Conservation (phyloP, 2,113 vertebrate species). For the Telmatochromis brichardi region DNA sequence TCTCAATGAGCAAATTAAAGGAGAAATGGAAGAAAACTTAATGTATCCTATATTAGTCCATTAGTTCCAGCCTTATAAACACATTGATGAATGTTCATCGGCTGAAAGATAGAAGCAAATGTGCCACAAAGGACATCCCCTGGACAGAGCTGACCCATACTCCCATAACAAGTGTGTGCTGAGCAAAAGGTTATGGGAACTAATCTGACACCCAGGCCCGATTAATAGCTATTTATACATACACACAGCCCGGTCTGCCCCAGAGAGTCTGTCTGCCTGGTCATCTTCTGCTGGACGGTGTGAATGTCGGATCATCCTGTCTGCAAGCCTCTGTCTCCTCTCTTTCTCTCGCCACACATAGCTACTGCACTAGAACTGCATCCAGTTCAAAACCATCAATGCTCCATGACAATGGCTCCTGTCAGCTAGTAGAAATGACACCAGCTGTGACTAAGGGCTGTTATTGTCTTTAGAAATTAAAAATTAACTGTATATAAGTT, state of each 20-base stretch:
- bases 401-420: neutral
- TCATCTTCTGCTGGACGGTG: neutral
- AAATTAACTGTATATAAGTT: neutral
- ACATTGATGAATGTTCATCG: neutral
- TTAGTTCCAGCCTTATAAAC: neutral
- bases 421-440: neutral
- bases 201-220: slow-evolving; percentile 62
- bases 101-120: slow-evolving; percentile 38
- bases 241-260: neutral
- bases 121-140: slow-evolving; percentile 17
- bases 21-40: neutral
- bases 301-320: neutral
- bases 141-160: slow-evolving; percentile 44
- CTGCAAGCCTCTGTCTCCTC: neutral
- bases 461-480: neutral
- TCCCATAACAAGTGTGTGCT: slow-evolving; percentile 17
- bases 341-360: neutral
- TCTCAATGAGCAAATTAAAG: neutral
- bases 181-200: slow-evolving; percentile 58
- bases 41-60: neutral
- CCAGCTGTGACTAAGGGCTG: neutral
- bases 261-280: neutral
- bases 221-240: slow-evolving; percentile 66
- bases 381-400: neutral
- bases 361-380: neutral